A percentile compares a stretch with the other conserved stretches of the same genome.
Conservation (phyloP, 2,888 invertebrate genomes). For the Hypolimnas misippus region DNA sequence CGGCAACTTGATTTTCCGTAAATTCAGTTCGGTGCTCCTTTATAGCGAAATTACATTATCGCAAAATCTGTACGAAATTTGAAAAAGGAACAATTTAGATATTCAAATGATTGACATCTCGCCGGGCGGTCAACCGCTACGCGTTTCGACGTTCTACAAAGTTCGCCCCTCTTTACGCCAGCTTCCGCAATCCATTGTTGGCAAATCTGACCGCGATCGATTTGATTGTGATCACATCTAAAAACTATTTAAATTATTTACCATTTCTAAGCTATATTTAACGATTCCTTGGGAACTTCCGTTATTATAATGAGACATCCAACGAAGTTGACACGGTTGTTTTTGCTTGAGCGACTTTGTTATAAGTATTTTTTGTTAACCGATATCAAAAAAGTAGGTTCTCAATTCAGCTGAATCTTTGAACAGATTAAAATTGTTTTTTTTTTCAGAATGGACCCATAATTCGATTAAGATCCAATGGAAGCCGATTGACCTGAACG, state of each 20-base stretch:
- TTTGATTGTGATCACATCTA: conserved; percentile 70
- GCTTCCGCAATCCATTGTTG: conserved; percentile 66
- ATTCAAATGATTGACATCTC: conserved; percentile 84
- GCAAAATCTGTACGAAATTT: conserved; percentile 72
- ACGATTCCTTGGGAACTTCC: conserved; percentile 66
- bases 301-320: conserved; percentile 50
- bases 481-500: too few relatives aligned
- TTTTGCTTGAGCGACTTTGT: conserved; percentile 23
- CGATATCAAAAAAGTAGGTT: not conserved
- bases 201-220: conserved; percentile 70
- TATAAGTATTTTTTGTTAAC: not conserved
- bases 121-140: conserved; percentile 73
- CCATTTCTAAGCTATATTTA: conserved; percentile 53
- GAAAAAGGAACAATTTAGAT: conserved; percentile 71
- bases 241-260: conserved; percentile 71
- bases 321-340: conserved; percentile 6
- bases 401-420: not conserved
- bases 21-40: conserved; percentile 72
- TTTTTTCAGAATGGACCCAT: too few relatives aligned
- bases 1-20: conserved; percentile 59
- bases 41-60: conserved; percentile 73
- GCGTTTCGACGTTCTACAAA: conserved; percentile 49
- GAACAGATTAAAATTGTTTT: too few relatives aligned
- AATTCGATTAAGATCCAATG: too few relatives aligned
- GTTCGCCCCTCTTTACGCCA: conserved; percentile 55